Conservation (phyloP, 1,140 invertebrate genomes). For the Drosophila littoralis region DNA sequence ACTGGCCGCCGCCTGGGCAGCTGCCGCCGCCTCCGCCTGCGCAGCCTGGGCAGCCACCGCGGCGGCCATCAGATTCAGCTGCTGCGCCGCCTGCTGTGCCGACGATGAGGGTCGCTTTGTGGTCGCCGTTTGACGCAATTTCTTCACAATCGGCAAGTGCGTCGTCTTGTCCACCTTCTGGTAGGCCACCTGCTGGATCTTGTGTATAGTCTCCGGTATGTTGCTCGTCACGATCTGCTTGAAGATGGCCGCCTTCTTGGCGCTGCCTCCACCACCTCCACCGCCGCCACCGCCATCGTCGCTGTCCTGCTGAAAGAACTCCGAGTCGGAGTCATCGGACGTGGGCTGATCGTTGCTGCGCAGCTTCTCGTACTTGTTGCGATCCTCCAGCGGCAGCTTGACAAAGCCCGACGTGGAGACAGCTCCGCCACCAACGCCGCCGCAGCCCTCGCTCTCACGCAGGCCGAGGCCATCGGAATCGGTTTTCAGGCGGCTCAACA, state of each 20-base stretch:
- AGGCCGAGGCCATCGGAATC: constrained; percentile 62
- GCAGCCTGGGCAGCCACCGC: constrained; percentile 71
- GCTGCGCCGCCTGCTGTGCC: constrained; percentile 78
- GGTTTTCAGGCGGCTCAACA: constrained; percentile 73
- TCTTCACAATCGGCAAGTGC: constrained; percentile 84
- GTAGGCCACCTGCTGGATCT: constrained; percentile 84
- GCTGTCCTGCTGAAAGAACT: constrained; percentile 75
- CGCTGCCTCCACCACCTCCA: constrained; percentile 29
- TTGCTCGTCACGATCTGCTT: constrained; percentile 86
- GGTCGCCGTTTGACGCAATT: constrained; percentile 76
- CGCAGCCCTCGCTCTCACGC: constrained; percentile 1
- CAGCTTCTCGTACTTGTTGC: constrained; percentile 93
- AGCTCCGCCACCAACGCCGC: constrained; percentile 3
- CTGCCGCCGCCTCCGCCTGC: constrained; percentile 48
- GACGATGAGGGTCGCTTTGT: constrained; percentile 82
- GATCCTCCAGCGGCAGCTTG: constrained; percentile 88
- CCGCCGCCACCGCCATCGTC: constrained; percentile 47
- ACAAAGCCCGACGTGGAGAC: constrained; percentile 84
- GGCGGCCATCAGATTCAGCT: constrained; percentile 72
- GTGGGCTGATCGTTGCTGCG: constrained; percentile 86
- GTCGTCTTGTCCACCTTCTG: constrained; percentile 84
- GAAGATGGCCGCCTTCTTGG: constrained; percentile 76
- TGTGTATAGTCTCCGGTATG: constrained; percentile 84
- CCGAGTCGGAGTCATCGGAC: constrained; percentile 86
- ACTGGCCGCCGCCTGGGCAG: constrained; percentile 35